Evolutionary conservation across 2,797 vertebrate species (phyloP).

Genomic region (Champsocephalus gunnari): DNA sequence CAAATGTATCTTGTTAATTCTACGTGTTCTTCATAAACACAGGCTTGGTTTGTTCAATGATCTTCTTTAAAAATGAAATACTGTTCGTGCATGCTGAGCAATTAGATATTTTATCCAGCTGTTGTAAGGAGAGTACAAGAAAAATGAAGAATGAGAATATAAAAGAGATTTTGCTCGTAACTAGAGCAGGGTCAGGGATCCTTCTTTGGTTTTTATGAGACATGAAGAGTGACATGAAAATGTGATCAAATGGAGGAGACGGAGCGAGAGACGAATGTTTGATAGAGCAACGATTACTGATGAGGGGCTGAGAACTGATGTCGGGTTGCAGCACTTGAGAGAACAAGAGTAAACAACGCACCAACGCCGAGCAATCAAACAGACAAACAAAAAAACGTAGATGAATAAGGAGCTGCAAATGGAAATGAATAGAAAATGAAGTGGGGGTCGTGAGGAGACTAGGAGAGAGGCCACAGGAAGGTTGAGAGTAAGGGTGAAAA

Average conservation of each 20-base stretch:
- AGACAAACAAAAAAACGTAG: constrained; percentile 34
- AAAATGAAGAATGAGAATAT: constrained; percentile 6
- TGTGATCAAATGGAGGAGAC: constrained; percentile 59
- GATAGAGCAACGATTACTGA: constrained; percentile 49
- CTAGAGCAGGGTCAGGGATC: constrained; percentile 56
- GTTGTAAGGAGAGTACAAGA: constrained; percentile 2
- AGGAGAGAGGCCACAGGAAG: constrained; percentile 32
- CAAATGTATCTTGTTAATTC: neutral
- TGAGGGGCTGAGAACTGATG: constrained; percentile 40
- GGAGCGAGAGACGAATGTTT: constrained; percentile 37
- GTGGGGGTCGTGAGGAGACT: constrained; percentile 19
- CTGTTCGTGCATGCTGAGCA: neutral
- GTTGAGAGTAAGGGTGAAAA: constrained; percentile 41
- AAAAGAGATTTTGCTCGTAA: constrained; percentile 36
- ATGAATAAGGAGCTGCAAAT: constrained; percentile 35
- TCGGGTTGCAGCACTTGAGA: constrained; percentile 19
- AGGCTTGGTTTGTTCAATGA: neutral
- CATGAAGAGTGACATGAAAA: constrained; percentile 66
- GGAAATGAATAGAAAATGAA: constrained; percentile 53
- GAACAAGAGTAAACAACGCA: constrained; percentile 52
- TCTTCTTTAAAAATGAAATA: neutral
- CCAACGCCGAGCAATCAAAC: constrained; percentile 35
- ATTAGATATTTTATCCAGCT: constrained; percentile 20
- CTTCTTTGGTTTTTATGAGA: constrained; percentile 71
- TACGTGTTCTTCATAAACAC: neutral